These are phyloP conservation scores for Epinephelus cyanopodus DNA, from an alignment of 2,113 vertebrate species.

Conservation along the genomic window DNA sequence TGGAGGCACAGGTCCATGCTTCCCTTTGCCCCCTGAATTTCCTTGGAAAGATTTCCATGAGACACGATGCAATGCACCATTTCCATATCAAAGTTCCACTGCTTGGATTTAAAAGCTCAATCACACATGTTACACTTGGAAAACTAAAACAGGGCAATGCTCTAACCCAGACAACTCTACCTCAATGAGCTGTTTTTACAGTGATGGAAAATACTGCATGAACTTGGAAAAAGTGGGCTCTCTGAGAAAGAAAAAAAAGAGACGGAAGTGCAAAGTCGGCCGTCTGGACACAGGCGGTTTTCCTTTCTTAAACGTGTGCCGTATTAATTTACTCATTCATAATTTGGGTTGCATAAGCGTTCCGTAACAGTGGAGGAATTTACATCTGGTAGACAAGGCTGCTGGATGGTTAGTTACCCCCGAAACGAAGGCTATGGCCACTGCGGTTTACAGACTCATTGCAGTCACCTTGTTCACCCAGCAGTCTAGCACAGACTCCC, in stretches of 20 bases:
- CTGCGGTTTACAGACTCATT: constrained; percentile 53
- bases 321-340: constrained; percentile 80
- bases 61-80: constrained; percentile 46
- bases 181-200: constrained; percentile 75
- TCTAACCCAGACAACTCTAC: constrained; percentile 75
- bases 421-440: constrained; percentile 17
- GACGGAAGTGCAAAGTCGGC: constrained; percentile 72
- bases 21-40: constrained; percentile 42
- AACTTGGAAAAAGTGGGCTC: constrained; percentile 77
- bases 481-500: constrained; percentile 23
- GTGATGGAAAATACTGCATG: constrained; percentile 78
- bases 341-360: constrained; percentile 76
- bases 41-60: constrained; percentile 61
- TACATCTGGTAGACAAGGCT: constrained; percentile 73
- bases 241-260: constrained; percentile 49
- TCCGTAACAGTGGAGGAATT: constrained; percentile 78
- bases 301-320: constrained; percentile 62
- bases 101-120: constrained; percentile 59
- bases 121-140: constrained; percentile 73
- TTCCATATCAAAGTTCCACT: constrained; percentile 75
- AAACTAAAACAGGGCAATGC: constrained; percentile 65
- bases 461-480: constrained; percentile 42
- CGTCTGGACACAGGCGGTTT: constrained; percentile 76
- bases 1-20: constrained; percentile 36
- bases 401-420: constrained; percentile 42